Percentiles rank a stretch among this genome's conserved stretches.
These are phyloP conservation scores for Nomada ruficornis DNA, from an alignment of 2,888 invertebrate species.

Conservation along the genomic window DNA sequence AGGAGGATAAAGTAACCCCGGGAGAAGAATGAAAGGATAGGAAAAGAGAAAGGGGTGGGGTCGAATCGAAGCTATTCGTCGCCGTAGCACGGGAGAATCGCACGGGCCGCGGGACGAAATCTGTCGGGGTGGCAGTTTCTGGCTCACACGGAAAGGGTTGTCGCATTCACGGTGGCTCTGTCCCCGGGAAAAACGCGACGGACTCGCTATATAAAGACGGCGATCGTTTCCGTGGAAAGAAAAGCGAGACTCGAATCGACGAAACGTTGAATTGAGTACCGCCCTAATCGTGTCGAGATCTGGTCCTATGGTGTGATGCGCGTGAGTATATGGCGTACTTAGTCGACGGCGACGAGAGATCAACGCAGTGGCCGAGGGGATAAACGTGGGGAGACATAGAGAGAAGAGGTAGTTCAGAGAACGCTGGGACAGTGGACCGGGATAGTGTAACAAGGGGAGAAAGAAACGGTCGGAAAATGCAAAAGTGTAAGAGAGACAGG, in stretches of 20 bases:
- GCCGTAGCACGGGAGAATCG: neutral
- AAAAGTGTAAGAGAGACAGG: neutral
- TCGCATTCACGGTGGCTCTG: constrained; percentile 57
- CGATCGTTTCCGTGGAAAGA: constrained; percentile 62
- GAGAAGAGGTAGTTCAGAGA: constrained; percentile 24
- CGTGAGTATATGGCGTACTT: constrained; percentile 77
- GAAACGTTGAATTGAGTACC: constrained; percentile 74
- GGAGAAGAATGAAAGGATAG: neutral
- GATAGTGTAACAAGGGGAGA: constrained; percentile 1
- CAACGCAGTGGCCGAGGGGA: constrained; percentile 59
- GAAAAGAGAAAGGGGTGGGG: neutral
- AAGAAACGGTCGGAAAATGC: constrained; percentile 26
- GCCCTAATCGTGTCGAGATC: constrained; percentile 76
- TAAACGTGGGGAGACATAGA: constrained; percentile 20
- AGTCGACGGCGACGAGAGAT: constrained; percentile 70
- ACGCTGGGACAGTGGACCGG: constrained; percentile 22
- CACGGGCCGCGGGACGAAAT: constrained; percentile 30
- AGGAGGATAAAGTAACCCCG: neutral
- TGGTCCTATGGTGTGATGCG: constrained; percentile 75
- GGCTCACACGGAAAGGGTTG: constrained; percentile 67
- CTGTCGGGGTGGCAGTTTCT: constrained; percentile 49
- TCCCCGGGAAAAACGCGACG: constrained; percentile 65
- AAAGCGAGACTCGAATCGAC: constrained; percentile 66
- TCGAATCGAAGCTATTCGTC: constrained; percentile 21
- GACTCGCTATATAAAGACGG: constrained; percentile 61